These are phyloP conservation scores for Gallinago jamesoni DNA, from an alignment of 2,113 vertebrate genomes.

Conservation along the genomic window DNA sequence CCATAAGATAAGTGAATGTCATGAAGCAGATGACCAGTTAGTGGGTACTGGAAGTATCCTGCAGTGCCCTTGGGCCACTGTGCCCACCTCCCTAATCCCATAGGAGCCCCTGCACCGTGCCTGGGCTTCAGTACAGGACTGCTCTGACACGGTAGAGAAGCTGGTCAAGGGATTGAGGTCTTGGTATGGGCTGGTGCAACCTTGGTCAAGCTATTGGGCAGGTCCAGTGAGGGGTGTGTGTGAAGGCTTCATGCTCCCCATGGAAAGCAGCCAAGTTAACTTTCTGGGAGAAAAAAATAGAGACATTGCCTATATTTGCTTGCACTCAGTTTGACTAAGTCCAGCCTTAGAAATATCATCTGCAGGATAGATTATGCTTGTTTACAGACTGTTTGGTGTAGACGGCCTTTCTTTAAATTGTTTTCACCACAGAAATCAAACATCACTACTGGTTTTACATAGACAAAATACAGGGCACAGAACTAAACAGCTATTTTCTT, in stretches of 20 bases:
- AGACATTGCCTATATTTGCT: background rate
- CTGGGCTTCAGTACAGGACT: background rate
- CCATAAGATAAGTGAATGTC: background rate
- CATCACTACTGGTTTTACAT: background rate
- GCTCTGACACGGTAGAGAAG: background rate
- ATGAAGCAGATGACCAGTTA: background rate
- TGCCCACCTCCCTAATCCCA: background rate
- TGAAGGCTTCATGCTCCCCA: rapidly evolving
- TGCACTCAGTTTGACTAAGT: background rate
- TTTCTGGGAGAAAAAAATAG: background rate
- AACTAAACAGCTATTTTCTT: background rate
- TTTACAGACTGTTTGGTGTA: background rate
- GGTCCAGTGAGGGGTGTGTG: background rate
- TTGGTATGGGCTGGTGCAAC: background rate
- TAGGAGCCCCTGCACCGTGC: background rate
- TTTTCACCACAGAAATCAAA: background rate
- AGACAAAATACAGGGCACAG: background rate
- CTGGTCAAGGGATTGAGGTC: background rate
- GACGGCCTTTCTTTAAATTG: background rate
- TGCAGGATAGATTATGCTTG: background rate
- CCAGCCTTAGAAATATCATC: background rate
- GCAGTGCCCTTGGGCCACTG: background rate
- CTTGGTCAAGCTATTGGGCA: background rate
- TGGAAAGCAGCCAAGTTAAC: background rate
- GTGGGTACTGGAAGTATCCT: background rate